Base-by-base conservation (phyloP, 2,888 invertebrate genomes). In the Polydrusus cervinus region DNA sequence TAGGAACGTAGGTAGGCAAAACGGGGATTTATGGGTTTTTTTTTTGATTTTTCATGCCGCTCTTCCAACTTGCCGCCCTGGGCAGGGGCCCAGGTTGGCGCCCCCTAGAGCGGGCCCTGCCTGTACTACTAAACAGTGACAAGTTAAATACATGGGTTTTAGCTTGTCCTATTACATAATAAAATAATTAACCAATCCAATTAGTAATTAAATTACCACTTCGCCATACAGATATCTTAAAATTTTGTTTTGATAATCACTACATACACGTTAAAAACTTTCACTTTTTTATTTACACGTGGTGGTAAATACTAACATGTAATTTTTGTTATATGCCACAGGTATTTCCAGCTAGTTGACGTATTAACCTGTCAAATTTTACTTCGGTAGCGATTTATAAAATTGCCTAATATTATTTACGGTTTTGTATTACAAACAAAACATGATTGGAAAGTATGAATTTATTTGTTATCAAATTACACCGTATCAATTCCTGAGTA, bases 341-440 rank as follows among this genome's bases (percentile, higher is more conserved):
- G 51, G 70, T 70, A 69, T 61, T 70, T 51, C 62, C 70, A 51
- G 49, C 47, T 25, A 30, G 34, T 34, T 43, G 43, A 55, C 61
- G 61, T 62, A 69, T 69, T 60, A 67, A 55, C 68, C 61, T 74
- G 74, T 74, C 74, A 74, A 66, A 60, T 51, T 25, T 20, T 14
- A 38, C 38, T 74, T 74, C 14, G 49, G 47, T 62, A 47, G 18
- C 53, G 20, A 69, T 74, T 74, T 74, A 74, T 74, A 74, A 74
- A 68, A 61, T 74, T 74, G 53, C 68, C 74, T 45, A 74, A 74
- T 65, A 71, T 66, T 65, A 38, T 53, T 60, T 61, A 30, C 20
- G n/a, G 30, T n/a, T 14, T 7, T 49, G 34, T 65, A 45, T 65
- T 65, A 49, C 64, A 30, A 47, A 65, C 64, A 34, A 65, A 49